Evolutionary conservation across 1,140 invertebrate genomes (phyloP), one percentile per base, ranked within the genome.

Genomic region (Hyles vespertilio): DNA sequence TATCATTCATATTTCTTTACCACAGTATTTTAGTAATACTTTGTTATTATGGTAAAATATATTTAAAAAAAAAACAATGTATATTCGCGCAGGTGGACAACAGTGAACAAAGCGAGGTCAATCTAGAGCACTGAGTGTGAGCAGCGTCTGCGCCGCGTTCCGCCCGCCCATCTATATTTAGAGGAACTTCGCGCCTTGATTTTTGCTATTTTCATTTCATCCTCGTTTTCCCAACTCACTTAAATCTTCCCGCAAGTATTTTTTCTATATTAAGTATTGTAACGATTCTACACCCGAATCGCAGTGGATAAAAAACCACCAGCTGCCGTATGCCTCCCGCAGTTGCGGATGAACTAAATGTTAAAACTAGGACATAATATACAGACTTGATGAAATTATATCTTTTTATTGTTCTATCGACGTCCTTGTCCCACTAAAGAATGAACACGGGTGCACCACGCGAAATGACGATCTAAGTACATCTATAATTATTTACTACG

Each of bases 201-300:
- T 77, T 81, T 87, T 83, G 85, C 82, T 88, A 87, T 88, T 88
- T 88, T 84, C 78, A 87, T 81, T 85, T 84, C 78, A 79, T 81
- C 83, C 78, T 84, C 69, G 69, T 70, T 65, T 73, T 57, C 65
- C 74, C 72, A 75, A 69, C 74, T 77, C 76, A 78, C 78, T 77
- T 79, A 40, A 40, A 8, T 78, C 65, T 62, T 68, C 63, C 64
- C 67, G 68, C 67, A 63, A 65, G 36, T 40, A 45, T 45, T 45
- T 45, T 45, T 40, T 40, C 8, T 40, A 40, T 40, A 8, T 40
- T 40, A 40, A 40, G 8, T 40, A 8, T 8, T 45, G n/a, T 45
- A 45, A n/a, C 0, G 3, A 45, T 45, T 9, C 44, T 22, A 22
- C 22, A 22, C 22, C 22, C 22, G 2, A 22, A 22, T 22, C 22